Evolutionary conservation across 2,888 invertebrate genomes (phyloP), one percentile per base, ranked within the genome.

Genomic region (Altica lythri): DNA sequence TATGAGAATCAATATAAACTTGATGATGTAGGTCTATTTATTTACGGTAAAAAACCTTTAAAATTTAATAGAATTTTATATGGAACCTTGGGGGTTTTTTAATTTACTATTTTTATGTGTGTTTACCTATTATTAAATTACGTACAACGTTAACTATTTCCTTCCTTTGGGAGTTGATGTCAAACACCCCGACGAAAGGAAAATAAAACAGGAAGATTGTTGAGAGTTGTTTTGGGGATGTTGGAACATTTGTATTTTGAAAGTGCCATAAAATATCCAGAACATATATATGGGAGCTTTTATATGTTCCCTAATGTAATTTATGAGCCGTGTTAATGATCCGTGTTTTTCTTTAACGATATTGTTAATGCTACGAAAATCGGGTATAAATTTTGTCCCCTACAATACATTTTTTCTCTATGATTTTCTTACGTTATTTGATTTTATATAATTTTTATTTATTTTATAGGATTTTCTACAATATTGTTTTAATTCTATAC

Each of bases 241-340:
- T 48, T 9, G 27, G 29, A 38, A 13, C 45, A 38, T 47, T 47
- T 29, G 47, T 40, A 30, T 48, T n/a, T 40, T 48, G 38, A 48
- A 48, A 25, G 19, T 48, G 38, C 48, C 40, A 40, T 48, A 48
- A 48, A 48, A 14, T 32, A 48, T 13, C n/a, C 3, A 17, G 10
- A n/a, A 38, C 38, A 38, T 38, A 38, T 12, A 38, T 18, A 38
- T n/a, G 38, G 38, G 38, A 19, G 19, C 22, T 38, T 12, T 38
- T 19, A 22, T 38, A 19, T 19, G 10, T 17, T 12, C 16, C n/a
- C 35, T 35, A 35, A 22, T 19, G 38, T 38, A 38, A 38, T 38
- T 38, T 38, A 38, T 38, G 38, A 38, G 19, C 3, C 38, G 19
- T 38, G 38, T 14, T 38, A 38, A 38, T 38, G 38, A 38, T 19